Evolutionary conservation across 2,888 invertebrate species (phyloP).

Genomic region (Euclidia mi): DNA sequence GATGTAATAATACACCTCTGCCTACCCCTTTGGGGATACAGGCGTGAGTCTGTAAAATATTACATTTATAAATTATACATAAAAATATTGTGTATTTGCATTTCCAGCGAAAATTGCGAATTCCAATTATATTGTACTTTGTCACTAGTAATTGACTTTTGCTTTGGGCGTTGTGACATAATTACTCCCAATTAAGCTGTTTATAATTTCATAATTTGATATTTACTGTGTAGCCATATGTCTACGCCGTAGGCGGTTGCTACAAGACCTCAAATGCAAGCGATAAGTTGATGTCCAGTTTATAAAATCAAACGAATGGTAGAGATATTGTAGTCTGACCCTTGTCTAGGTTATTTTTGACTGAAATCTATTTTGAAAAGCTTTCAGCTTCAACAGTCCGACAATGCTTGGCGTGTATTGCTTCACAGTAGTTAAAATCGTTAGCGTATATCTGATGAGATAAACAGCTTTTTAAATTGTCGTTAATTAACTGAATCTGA

Average conservation of each 20-base stretch:
- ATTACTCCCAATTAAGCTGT: conserved; percentile 2
- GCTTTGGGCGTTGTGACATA: not conserved
- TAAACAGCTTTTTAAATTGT: too few species aligned
- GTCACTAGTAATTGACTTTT: not conserved
- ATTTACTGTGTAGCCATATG: conserved; percentile 18
- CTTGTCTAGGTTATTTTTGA: conserved; percentile 4
- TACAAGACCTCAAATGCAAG: conserved; percentile 2
- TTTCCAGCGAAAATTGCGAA: too few species aligned
- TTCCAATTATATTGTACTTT: too few species aligned
- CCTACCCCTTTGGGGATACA: too few species aligned
- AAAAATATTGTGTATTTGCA: too few species aligned
- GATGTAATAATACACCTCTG: too few species aligned
- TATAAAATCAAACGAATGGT: not conserved
- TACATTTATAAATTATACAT: too few species aligned
- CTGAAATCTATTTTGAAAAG: not conserved
- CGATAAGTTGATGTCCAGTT: not conserved
- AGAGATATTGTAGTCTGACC: not conserved
- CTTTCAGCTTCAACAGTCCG: not conserved
- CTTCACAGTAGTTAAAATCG: too few species aligned
- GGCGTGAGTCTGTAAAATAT: too few species aligned
- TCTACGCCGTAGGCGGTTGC: conserved; percentile 15
- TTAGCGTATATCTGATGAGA: too few species aligned
- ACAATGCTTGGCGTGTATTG: not conserved
- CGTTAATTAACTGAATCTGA: too few species aligned
- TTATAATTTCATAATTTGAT: not conserved